These are phyloP conservation scores for Hirtodrosophila cameraria DNA, from an alignment of 2,888 invertebrate genomes.

Conservation along the genomic window DNA sequence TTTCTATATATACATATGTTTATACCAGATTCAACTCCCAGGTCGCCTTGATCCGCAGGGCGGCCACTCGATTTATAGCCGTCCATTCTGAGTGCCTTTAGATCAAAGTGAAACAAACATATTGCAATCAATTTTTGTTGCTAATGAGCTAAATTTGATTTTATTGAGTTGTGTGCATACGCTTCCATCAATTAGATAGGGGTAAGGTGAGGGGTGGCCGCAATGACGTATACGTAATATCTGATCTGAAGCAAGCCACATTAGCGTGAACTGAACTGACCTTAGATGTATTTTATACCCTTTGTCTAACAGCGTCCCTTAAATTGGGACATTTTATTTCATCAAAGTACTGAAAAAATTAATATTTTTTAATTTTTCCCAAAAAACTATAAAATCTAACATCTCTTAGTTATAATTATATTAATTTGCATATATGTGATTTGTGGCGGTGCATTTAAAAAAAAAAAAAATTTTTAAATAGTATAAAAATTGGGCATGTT, in stretches of 20 bases:
- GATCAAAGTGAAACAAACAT: constrained; percentile 63
- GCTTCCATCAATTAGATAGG: constrained; percentile 27
- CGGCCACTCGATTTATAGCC: constrained; percentile 48
- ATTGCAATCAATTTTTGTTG: constrained; percentile 76
- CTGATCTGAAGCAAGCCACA: constrained; percentile 23
- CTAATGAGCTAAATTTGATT: constrained; percentile 77
- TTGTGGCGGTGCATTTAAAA: too few species aligned
- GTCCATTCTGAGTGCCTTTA: constrained; percentile 53
- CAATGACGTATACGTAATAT: constrained; percentile 47
- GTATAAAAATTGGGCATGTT: too few species aligned
- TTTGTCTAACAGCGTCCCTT: too few species aligned
- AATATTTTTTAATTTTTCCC: too few species aligned
- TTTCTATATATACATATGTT: constrained; percentile 50
- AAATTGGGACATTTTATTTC: too few species aligned
- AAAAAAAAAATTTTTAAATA: too few species aligned
- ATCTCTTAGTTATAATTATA: too few species aligned
- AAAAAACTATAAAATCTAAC: too few species aligned
- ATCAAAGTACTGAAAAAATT: too few species aligned
- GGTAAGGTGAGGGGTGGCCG: background rate
- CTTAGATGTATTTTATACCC: background rate
- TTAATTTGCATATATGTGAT: too few species aligned
- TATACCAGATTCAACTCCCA: constrained; percentile 33
- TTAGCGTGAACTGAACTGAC: constrained; percentile 16
- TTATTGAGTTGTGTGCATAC: constrained; percentile 67
- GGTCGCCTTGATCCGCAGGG: constrained; percentile 18